Base-by-base conservation (phyloP, 2,113 vertebrate species). In the Eudyptes chrysolophus region DNA sequence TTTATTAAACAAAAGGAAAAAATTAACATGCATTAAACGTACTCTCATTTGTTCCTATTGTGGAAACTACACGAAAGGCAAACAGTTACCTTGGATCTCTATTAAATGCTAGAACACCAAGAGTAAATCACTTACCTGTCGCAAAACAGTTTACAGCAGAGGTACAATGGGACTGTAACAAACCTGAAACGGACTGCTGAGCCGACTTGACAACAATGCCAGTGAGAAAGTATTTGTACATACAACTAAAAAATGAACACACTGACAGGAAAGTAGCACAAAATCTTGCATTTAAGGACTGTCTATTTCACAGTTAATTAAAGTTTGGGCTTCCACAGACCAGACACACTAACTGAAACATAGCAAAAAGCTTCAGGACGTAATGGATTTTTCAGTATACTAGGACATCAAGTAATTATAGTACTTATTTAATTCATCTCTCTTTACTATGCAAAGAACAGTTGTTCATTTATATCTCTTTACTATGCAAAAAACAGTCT, bases 21-120 rank as follows among this genome's bases (percentile, higher is more conserved):
- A 52, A 57, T 4, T 3, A 83, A 21, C 25, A 51, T 3, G 3
- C 7, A 60, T 27, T 27, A 21, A 40, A 74, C 1, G 0, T 20
- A 29, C 42, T 70, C 15, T 27, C 34, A 69, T 8, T 44, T 72
- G 5, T 27, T 82, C 24, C 21, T 26, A 1, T 1, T 18, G 54
- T 49, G 51, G 49, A 72, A 90, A 44, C 30, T 8, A 64, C 34
- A 68, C 0, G 5, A 34, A 71, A 89, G 58, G 30, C 46, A 83
- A 89, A 57, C 17, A 4, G 18, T 71, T 52, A 68, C 11, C 51
- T 60, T 13, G 7, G 38, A 74, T 49, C 16, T 64, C 69, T 77
- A 9, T 4, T 18, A 74, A 92, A 66, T 21, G 48, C 42, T 68
- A 29, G 30, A 74, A 81, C 29, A 70, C 6, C 55, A 38, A 34